Evolutionary conservation across 2,888 invertebrate species (phyloP).

Genomic region (Alloplasta piceator): DNA sequence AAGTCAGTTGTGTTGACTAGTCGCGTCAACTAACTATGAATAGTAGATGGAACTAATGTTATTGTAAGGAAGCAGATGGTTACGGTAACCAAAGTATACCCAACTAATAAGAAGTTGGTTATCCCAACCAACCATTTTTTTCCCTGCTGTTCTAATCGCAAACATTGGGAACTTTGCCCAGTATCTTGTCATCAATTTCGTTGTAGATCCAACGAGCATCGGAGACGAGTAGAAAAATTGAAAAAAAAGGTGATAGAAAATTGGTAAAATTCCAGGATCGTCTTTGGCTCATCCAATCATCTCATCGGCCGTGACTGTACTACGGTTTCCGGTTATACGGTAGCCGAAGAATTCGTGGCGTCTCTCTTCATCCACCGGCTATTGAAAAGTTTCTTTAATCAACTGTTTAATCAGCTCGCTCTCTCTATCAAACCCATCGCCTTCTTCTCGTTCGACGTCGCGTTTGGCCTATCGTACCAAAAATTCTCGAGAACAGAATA

Average conservation of each 20-base stretch:
- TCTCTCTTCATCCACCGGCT: slow-evolving; percentile 60
- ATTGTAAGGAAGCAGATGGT: too few species aligned
- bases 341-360: slow-evolving; percentile 22
- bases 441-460: slow-evolving; percentile 34
- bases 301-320: slow-evolving; percentile 60
- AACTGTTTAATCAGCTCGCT: slow-evolving; percentile 77
- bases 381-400: slow-evolving; percentile 79
- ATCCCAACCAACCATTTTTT: too few species aligned
- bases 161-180: too few species aligned
- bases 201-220: not conserved
- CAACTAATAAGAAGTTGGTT: too few species aligned
- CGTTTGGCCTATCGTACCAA: not conserved
- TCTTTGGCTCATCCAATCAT: slow-evolving; percentile 75
- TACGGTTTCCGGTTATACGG: slow-evolving; percentile 68
- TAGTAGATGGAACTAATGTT: too few species aligned
- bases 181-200: too few species aligned
- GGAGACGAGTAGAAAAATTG: slow-evolving; percentile 15
- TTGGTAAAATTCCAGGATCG: slow-evolving; percentile 7
- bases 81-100: too few species aligned
- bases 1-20: too few species aligned
- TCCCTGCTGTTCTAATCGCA: too few species aligned
- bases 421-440: slow-evolving; percentile 45
- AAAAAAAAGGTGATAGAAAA: slow-evolving; percentile 16
- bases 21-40: too few species aligned
- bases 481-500: not conserved